Percentiles rank a stretch among this genome's conserved stretches.
phyloP scores from a whole-genome alignment of 2,888 invertebrate genomes.

The Syritta pipiens region DNA sequence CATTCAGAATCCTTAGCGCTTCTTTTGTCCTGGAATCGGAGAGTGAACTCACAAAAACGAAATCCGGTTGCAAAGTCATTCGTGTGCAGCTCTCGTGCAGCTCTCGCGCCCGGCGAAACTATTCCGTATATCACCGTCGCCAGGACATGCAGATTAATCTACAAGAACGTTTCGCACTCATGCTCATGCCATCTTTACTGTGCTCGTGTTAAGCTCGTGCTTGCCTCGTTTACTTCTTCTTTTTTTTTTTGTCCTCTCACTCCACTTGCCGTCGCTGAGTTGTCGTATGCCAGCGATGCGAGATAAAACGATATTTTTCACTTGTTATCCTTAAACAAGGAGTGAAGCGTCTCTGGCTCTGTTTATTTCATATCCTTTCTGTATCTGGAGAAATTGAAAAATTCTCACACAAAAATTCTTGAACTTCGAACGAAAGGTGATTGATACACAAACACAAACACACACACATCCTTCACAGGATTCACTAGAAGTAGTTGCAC shows the following conservation, averaged over 20 bases:
- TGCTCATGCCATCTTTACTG: constrained; percentile 17
- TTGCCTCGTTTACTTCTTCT: constrained; percentile 5
- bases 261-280: neutral
- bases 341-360: neutral
- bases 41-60: constrained; percentile 4
- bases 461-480: too few relatives aligned
- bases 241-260: neutral
- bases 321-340: constrained; percentile 50
- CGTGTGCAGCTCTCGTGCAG: constrained; percentile 6
- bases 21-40: constrained; percentile 11
- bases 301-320: constrained; percentile 52
- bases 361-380: constrained; percentile 15
- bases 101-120: neutral
- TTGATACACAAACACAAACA: too few relatives aligned
- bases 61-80: constrained; percentile 43
- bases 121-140: constrained; percentile 23
- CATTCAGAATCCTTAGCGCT: constrained; percentile 40
- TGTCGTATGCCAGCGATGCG: constrained; percentile 16
- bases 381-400: constrained; percentile 24
- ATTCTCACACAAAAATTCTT: neutral
- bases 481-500: too few relatives aligned
- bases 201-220: neutral
- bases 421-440: too few relatives aligned
- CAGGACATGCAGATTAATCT: constrained; percentile 52
- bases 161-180: constrained; percentile 33